These are phyloP conservation scores for Numenius phaeopus DNA, from an alignment of 2,797 vertebrate species.

Conservation along the genomic window DNA sequence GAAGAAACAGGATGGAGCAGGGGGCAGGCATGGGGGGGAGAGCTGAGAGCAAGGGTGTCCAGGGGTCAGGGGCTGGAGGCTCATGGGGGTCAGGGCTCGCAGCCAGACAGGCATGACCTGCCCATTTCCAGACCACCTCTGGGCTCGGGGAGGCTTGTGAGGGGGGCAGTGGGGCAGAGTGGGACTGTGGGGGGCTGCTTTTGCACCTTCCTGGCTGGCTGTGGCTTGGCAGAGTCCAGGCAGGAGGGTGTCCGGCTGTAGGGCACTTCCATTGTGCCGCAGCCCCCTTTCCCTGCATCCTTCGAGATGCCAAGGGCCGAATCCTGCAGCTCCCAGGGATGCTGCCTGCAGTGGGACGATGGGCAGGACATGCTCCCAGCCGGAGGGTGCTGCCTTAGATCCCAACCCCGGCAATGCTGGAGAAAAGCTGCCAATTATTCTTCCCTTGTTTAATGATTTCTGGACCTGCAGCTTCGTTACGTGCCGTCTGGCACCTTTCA, in stretches of 20 bases:
- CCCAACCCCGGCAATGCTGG: rapidly evolving
- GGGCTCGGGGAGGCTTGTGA: rapidly evolving
- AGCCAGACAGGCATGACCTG: not conserved
- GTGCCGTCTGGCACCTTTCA: not conserved
- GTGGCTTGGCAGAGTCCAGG: not conserved
- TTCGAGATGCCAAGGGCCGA: not conserved
- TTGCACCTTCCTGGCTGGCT: not conserved
- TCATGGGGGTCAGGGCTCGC: not conserved
- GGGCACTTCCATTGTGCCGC: not conserved
- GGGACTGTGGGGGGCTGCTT: rapidly evolving
- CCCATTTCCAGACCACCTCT: not conserved
- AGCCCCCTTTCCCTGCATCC: not conserved
- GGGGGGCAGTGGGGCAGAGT: not conserved
- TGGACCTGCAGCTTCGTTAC: not conserved
- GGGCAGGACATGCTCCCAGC: rapidly evolving
- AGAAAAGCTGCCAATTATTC: not conserved
- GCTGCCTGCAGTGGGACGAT: not conserved
- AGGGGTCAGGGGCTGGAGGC: not conserved
- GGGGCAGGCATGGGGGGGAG: not conserved
- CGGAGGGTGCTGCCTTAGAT: not conserved
- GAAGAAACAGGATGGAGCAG: rapidly evolving
- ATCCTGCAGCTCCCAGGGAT: not conserved
- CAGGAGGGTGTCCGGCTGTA: rapidly evolving
- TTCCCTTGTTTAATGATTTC: not conserved
- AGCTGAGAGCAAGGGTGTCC: not conserved